These are phyloP conservation scores for Lymantria monacha DNA, from an alignment of 2,888 invertebrate genomes.

Conservation along the genomic window DNA sequence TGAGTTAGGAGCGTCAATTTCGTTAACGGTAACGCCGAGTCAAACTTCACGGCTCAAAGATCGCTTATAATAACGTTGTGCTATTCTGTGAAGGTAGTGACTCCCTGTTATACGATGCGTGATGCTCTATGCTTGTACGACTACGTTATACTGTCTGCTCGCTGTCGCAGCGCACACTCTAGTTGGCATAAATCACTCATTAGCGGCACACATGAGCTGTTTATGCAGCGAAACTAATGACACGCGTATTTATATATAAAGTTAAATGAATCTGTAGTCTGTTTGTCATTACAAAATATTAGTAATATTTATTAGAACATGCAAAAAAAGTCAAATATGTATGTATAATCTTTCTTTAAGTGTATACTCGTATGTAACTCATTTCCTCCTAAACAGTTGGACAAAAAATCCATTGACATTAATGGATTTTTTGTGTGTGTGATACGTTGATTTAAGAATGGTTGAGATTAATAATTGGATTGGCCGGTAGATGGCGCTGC, in stretches of 20 bases:
- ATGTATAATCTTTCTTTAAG: no score
- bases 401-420: no score
- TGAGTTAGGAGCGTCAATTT: constrained; percentile 52
- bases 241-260: neutral
- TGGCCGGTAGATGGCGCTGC: no score
- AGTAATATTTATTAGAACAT: no score
- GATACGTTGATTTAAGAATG: no score
- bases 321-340: no score
- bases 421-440: no score
- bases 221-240: neutral
- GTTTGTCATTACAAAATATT: no score
- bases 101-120: neutral
- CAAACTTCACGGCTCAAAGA: constrained; percentile 55
- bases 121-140: constrained; percentile 39
- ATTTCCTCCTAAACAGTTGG: no score
- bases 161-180: constrained; percentile 59
- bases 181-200: constrained; percentile 71
- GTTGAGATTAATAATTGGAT: no score
- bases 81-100: constrained; percentile 41
- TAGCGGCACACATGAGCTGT: constrained; percentile 41
- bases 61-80: constrained; percentile 55
- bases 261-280: no score
- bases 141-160: constrained; percentile 48
- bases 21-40: constrained; percentile 47
- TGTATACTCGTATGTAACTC: no score